phyloP scores from a whole-genome alignment of 2,888 invertebrate genomes.

The Neelides folsomi region DNA sequence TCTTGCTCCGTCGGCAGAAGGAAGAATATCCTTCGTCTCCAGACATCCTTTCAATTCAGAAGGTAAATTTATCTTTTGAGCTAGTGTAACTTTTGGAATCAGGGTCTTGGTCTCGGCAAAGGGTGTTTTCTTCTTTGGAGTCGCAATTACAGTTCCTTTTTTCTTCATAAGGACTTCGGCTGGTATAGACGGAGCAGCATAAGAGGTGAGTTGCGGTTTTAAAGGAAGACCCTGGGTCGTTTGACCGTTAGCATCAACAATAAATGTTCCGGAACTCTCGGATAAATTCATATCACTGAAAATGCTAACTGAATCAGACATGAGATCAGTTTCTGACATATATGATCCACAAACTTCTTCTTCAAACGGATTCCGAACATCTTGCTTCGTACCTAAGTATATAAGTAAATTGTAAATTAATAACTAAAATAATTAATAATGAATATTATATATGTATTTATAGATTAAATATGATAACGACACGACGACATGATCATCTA shows the following conservation, averaged over 20 bases:
- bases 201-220: background rate
- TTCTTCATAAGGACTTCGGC: background rate
- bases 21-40: conserved; percentile 15
- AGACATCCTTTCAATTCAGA: conserved; percentile 19
- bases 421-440: too few species aligned
- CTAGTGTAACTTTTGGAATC: conserved; percentile 14
- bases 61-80: conserved; percentile 23
- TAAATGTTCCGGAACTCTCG: conserved; percentile 23
- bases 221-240: background rate
- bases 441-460: too few species aligned
- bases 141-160: background rate
- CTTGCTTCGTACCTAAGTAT: conserved; percentile 28
- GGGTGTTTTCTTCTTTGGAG: conserved; percentile 11
- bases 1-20: conserved; percentile 18
- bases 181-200: conserved; percentile 13
- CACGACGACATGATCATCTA: too few species aligned
- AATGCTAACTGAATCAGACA: conserved; percentile 26
- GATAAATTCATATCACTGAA: conserved; percentile 32
- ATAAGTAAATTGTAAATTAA: background rate
- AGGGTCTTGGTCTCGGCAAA: conserved; percentile 5
- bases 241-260: conserved; percentile 9
- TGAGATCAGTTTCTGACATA: conserved; percentile 27
- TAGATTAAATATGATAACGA: too few species aligned
- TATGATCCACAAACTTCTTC: conserved; percentile 25
- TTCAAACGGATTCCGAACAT: conserved; percentile 21